Evolutionary conservation across 1,140 invertebrate genomes (phyloP).

Genomic region (Mylabris phalerata): DNA sequence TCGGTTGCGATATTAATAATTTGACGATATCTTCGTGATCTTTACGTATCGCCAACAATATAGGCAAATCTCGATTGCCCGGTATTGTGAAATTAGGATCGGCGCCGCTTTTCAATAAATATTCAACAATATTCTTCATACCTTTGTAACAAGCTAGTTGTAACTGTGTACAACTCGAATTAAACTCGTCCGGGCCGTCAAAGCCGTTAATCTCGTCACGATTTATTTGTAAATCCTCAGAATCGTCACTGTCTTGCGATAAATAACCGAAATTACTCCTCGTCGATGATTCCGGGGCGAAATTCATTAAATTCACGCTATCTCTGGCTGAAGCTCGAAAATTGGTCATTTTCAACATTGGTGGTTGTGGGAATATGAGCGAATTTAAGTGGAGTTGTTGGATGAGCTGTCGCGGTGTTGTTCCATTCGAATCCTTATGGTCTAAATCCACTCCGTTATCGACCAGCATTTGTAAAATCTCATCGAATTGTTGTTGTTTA

Average conservation of each 20-base stretch:
- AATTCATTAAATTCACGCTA: too few relatives aligned
- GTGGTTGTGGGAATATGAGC: too few relatives aligned
- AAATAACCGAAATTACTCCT: background rate
- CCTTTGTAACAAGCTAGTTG: slow-evolving; percentile 4
- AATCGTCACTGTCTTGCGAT: background rate
- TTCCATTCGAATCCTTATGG: slow-evolving; percentile 1
- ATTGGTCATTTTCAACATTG: background rate
- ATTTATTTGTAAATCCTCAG: background rate
- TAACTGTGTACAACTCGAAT: slow-evolving; percentile 4
- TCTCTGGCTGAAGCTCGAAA: too few relatives aligned
- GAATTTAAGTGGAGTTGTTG: too few relatives aligned
- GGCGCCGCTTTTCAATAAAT: background rate
- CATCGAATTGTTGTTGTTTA: background rate
- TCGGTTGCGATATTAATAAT: background rate
- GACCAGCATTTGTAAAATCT: background rate
- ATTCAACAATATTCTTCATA: background rate
- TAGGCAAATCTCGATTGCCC: background rate
- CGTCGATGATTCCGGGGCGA: background rate
- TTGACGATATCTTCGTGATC: slow-evolving; percentile 4
- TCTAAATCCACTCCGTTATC: background rate
- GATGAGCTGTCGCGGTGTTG: background rate
- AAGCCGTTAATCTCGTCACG: background rate
- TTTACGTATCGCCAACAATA: slow-evolving; percentile 4
- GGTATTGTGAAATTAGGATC: background rate
- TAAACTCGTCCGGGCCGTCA: background rate